These are phyloP conservation scores for Lemur catta DNA, from an alignment of 2,797 vertebrate species.

Conservation along the genomic window DNA sequence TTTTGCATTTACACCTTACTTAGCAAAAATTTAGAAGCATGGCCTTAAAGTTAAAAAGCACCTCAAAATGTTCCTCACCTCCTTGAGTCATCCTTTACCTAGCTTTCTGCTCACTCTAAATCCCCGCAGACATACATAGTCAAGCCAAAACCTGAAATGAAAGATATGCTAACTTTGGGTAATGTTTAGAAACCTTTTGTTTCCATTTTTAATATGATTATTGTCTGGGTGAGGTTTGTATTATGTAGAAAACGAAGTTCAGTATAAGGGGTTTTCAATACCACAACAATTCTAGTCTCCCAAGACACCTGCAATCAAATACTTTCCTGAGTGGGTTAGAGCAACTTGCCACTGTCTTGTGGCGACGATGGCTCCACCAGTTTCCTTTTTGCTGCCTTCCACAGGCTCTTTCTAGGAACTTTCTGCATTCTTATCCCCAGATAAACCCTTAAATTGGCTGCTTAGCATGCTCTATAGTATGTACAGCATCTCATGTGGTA, in stretches of 20 bases:
- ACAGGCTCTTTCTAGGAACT: neutral
- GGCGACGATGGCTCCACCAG: fast-evolving
- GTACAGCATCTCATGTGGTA: neutral
- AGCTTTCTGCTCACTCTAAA: neutral
- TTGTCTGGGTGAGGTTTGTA: neutral
- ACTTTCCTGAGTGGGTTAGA: neutral
- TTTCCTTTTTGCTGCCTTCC: neutral
- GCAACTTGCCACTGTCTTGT: neutral
- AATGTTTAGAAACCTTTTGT: neutral
- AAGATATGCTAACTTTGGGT: neutral
- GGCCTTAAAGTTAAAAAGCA: neutral
- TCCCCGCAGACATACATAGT: neutral
- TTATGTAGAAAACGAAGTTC: neutral
- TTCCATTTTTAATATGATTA: conserved; percentile 18
- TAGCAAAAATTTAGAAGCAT: neutral
- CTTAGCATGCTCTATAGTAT: neutral
- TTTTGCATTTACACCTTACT: neutral
- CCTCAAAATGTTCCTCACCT: neutral
- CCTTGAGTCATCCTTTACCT: neutral
- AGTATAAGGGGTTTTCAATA: neutral
- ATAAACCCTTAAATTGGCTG: neutral
- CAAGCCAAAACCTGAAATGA: neutral
- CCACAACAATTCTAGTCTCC: neutral
- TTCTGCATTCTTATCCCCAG: no score
- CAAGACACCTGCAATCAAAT: neutral